A percentile compares a stretch with the other conserved stretches of the same genome.
These are phyloP conservation scores for Acleris holmiana DNA, from an alignment of 2,888 invertebrate genomes.

Conservation along the genomic window DNA sequence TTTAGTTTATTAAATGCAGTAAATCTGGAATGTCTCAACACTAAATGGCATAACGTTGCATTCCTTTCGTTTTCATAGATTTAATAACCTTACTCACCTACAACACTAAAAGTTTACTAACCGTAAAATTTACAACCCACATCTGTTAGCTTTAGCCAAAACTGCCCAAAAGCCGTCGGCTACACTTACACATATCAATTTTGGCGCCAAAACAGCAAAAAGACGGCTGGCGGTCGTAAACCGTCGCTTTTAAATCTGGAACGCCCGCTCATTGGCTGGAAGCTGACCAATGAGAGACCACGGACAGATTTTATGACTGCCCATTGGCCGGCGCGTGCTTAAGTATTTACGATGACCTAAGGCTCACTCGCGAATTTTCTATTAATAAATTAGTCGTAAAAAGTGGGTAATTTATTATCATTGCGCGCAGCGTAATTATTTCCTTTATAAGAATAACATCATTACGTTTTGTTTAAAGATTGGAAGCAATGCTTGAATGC, in stretches of 20 bases:
- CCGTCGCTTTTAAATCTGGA: constrained; percentile 80
- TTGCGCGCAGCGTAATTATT: constrained; percentile 76
- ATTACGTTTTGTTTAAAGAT: constrained; percentile 52
- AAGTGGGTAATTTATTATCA: constrained; percentile 76
- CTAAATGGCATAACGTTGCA: background rate
- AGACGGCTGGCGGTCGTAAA: constrained; percentile 78
- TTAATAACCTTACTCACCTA: constrained; percentile 12
- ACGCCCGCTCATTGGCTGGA: constrained; percentile 69
- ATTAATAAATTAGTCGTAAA: constrained; percentile 84
- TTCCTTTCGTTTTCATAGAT: constrained; percentile 4
- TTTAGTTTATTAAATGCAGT: too few species aligned
- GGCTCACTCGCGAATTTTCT: constrained; percentile 82
- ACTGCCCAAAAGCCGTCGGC: constrained; percentile 48
- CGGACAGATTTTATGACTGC: constrained; percentile 73
- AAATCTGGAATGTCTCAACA: too few species aligned
- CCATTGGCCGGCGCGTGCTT: constrained; percentile 75
- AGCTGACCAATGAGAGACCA: constrained; percentile 70
- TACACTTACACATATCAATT: constrained; percentile 69
- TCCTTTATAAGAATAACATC: constrained; percentile 79
- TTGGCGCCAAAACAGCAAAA: constrained; percentile 82
- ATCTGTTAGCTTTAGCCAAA: constrained; percentile 30
- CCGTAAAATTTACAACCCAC: constrained; percentile 28
- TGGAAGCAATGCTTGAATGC: constrained; percentile 18
- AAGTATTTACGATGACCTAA: constrained; percentile 80
- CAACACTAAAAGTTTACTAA: constrained; percentile 12